phyloP scores from a whole-genome alignment of 2,113 vertebrate species.

The Sinocyclocheilus rhinocerous region DNA sequence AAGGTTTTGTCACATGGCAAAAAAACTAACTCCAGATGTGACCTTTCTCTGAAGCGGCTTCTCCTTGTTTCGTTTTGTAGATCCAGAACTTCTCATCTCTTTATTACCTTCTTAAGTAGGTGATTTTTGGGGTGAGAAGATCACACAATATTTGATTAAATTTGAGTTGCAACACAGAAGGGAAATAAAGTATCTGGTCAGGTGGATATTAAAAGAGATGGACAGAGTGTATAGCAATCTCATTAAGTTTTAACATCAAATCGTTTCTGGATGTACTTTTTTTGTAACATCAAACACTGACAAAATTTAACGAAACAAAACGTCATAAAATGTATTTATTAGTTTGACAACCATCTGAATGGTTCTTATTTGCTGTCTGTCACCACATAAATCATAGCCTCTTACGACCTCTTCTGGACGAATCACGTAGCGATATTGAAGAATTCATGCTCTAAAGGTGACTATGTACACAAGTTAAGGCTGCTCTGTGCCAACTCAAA shows the following conservation, averaged over 20 bases:
- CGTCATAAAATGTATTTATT: not conserved
- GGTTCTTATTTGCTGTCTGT: not conserved
- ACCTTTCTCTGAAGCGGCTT: no score
- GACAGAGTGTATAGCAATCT: not conserved
- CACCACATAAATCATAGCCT: not conserved
- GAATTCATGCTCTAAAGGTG: not conserved
- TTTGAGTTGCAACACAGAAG: not conserved
- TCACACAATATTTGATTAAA: not conserved
- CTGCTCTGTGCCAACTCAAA: no score
- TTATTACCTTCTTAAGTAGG: no score
- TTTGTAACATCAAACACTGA: not conserved
- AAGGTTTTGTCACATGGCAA: no score
- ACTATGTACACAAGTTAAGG: no score
- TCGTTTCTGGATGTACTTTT: not conserved
- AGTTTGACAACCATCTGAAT: not conserved
- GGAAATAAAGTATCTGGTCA: not conserved
- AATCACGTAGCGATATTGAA: not conserved
- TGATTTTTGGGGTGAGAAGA: not conserved
- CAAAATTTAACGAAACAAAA: not conserved
- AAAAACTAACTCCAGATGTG: no score
- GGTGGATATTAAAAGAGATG: not conserved
- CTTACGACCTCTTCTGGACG: not conserved
- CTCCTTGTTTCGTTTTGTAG: no score
- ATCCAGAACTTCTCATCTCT: no score
- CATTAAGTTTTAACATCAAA: not conserved